phyloP scores from a whole-genome alignment of 2,113 vertebrate species.

The Pangasianodon gigas region DNA sequence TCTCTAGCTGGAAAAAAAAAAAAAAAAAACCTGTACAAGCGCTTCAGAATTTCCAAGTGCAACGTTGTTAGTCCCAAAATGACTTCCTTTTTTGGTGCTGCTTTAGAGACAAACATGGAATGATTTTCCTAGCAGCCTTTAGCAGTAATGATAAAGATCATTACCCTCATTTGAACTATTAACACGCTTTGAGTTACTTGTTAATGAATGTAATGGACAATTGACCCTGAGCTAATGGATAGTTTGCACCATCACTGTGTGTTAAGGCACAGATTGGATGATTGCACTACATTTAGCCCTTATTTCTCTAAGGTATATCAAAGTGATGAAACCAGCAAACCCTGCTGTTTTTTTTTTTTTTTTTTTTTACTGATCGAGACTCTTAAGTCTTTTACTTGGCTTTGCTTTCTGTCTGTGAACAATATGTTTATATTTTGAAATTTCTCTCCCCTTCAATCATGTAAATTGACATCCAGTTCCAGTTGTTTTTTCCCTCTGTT shows the following conservation, averaged over 20 bases:
- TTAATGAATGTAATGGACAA: not conserved
- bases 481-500: not conserved
- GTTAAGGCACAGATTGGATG: not conserved
- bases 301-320: not conserved
- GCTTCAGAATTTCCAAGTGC: not conserved
- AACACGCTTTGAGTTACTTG: constrained; percentile 12
- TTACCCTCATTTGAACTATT: not conserved
- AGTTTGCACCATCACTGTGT: not conserved
- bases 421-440: not conserved
- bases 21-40: not conserved
- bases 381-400: not conserved
- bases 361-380: not conserved
- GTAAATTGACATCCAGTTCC: not conserved
- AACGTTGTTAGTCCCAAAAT: not conserved
- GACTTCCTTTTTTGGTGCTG: not conserved
- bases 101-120: not conserved
- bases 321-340: not conserved
- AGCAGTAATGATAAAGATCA: not conserved
- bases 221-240: not conserved
- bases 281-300: not conserved
- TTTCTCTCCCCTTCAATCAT: not conserved
- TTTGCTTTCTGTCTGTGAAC: not conserved
- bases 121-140: not conserved
- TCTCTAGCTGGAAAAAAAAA: not conserved
- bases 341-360: not conserved